Conservation (phyloP, 2,113 vertebrate species). For the Amphiprion percula region DNA sequence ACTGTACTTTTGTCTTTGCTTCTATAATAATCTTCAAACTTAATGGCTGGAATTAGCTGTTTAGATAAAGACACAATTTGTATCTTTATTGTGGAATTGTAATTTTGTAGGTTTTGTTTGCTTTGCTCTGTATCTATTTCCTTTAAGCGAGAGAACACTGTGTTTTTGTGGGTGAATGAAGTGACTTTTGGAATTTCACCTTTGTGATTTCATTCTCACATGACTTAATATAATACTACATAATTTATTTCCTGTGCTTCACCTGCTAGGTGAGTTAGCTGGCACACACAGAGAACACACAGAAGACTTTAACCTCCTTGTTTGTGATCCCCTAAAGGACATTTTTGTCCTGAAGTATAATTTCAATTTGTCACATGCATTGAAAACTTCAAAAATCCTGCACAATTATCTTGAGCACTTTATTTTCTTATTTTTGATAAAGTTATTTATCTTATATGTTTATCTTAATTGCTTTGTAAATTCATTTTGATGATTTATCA, state of each 20-base stretch:
- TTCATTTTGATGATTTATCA: not conserved
- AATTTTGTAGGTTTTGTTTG: not conserved
- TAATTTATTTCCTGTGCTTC: conserved; percentile 38
- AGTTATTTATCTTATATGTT: not conserved
- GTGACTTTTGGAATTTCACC: conserved; percentile 50
- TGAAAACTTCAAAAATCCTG: not conserved
- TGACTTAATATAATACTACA: conserved; percentile 51
- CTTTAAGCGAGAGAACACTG: not conserved
- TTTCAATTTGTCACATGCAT: not conserved
- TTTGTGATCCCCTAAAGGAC: not conserved
- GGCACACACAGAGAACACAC: conserved; percentile 11
- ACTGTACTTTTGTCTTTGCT: not conserved
- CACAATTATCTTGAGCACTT: not conserved
- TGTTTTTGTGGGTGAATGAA: conserved; percentile 22
- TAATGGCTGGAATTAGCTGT: not conserved
- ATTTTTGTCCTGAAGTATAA: not conserved
- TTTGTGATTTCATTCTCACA: conserved; percentile 42
- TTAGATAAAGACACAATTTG: not conserved
- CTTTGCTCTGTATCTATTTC: conserved; percentile 9
- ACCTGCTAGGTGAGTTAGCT: conserved; percentile 26
- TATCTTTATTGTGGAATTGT: not conserved
- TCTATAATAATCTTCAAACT: not conserved
- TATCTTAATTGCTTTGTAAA: not conserved
- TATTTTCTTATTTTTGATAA: not conserved
- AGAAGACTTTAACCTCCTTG: not conserved